Conservation (phyloP, 2,113 vertebrate genomes). For the Phaethon lepturus region DNA sequence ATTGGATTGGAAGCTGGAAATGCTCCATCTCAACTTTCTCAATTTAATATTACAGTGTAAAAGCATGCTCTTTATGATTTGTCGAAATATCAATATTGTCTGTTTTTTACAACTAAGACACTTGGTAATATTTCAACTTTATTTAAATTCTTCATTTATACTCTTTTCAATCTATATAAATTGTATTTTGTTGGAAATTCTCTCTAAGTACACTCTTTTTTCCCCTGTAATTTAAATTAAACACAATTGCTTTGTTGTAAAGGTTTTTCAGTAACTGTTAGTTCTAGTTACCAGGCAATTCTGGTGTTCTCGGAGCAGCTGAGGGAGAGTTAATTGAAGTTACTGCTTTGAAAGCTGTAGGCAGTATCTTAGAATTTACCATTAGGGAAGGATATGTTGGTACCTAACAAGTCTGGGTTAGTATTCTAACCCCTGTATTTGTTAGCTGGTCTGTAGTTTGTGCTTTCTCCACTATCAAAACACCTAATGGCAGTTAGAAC, state of each 20-base stretch:
- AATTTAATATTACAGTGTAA: not conserved
- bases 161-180: not conserved
- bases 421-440: not conserved
- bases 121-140: not conserved
- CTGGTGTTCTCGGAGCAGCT: not conserved
- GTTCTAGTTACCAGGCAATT: not conserved
- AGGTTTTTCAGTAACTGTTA: not conserved
- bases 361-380: not conserved
- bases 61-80: not conserved
- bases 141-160: not conserved
- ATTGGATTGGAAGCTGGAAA: not conserved
- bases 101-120: not conserved
- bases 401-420: not conserved
- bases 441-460: not conserved
- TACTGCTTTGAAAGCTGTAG: not conserved
- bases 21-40: not conserved
- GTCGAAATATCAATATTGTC: not conserved
- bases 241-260: not conserved
- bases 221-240: not conserved
- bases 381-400: no score
- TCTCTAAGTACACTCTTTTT: not conserved
- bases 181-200: not conserved
- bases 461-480: not conserved
- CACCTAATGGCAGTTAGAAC: not conserved
- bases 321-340: not conserved